Conservation (phyloP, 2,113 vertebrate genomes). For the Pycnonotus jocosus region DNA sequence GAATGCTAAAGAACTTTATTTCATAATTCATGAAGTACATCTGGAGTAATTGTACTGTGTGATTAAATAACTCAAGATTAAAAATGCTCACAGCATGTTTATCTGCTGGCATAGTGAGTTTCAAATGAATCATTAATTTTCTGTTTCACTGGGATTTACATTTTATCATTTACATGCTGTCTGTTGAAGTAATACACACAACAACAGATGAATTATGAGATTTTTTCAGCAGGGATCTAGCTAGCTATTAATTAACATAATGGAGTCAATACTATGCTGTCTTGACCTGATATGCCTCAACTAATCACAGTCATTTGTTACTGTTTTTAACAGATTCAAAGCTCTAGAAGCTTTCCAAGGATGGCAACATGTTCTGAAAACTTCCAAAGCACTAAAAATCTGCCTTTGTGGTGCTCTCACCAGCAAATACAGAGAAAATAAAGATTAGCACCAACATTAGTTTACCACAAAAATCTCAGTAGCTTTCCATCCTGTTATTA, state of each 20-base stretch:
- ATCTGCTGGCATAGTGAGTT: constrained; percentile 53
- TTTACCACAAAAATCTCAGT: not conserved
- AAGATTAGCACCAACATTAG: not conserved
- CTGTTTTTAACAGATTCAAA: constrained; percentile 10
- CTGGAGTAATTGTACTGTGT: constrained; percentile 63
- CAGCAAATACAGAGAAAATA: not conserved
- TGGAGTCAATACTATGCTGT: constrained; percentile 36
- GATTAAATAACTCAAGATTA: constrained; percentile 75
- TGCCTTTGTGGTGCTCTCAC: not conserved
- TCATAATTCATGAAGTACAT: constrained; percentile 76
- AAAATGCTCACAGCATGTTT: constrained; percentile 71
- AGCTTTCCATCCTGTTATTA: not conserved
- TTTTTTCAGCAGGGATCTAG: constrained; percentile 47
- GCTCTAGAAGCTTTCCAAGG: constrained; percentile 19
- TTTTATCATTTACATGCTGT: constrained; percentile 64
- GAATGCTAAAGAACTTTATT: constrained; percentile 54
- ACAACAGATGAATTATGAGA: constrained; percentile 59
- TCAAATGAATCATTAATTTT: constrained; percentile 73
- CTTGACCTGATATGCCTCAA: constrained; percentile 55
- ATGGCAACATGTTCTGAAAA: not conserved
- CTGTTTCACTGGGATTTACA: constrained; percentile 61
- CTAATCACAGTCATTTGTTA: constrained; percentile 40
- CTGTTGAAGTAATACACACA: constrained; percentile 45
- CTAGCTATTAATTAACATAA: constrained; percentile 66
- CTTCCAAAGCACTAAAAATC: not conserved